Evolutionary conservation across 2,888 invertebrate genomes (phyloP).

Genomic region (Blastobasis lacticolella): DNA sequence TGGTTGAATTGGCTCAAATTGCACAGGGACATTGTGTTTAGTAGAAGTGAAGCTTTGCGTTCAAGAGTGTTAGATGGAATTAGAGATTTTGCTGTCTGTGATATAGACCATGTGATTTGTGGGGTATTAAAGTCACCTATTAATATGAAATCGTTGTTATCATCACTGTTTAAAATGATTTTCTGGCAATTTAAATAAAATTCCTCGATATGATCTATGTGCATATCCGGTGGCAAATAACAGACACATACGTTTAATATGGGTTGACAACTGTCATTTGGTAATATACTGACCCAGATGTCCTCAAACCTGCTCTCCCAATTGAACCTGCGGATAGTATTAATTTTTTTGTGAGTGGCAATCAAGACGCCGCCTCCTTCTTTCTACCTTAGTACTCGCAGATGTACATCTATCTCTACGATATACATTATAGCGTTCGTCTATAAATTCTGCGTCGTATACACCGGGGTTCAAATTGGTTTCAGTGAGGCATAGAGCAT

Average conservation of each 20-base stretch:
- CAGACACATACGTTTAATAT: neutral
- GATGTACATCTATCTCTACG: neutral
- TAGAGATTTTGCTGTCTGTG: neutral
- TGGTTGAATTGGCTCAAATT: neutral
- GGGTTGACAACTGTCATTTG: neutral
- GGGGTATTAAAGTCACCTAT: neutral
- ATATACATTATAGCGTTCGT: neutral
- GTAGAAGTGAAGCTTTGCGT: too few species aligned
- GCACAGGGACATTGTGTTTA: neutral
- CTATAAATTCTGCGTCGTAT: conserved; percentile 1
- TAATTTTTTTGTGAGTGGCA: neutral
- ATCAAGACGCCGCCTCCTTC: neutral
- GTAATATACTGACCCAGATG: neutral
- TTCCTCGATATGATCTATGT: neutral
- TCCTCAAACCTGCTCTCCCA: neutral
- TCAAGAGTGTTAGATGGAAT: too few species aligned
- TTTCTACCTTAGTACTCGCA: neutral
- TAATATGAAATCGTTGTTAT: neutral
- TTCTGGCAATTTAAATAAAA: neutral
- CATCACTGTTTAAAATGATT: neutral
- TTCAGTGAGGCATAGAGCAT: conserved; percentile 3
- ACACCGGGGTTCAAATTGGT: neutral
- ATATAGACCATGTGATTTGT: neutral
- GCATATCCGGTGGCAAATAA: neutral
- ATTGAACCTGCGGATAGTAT: neutral